Evolutionary conservation across 53 echinoderm and acorn worm species (phyloP).

Genomic region (Echinometra lucunter): DNA sequence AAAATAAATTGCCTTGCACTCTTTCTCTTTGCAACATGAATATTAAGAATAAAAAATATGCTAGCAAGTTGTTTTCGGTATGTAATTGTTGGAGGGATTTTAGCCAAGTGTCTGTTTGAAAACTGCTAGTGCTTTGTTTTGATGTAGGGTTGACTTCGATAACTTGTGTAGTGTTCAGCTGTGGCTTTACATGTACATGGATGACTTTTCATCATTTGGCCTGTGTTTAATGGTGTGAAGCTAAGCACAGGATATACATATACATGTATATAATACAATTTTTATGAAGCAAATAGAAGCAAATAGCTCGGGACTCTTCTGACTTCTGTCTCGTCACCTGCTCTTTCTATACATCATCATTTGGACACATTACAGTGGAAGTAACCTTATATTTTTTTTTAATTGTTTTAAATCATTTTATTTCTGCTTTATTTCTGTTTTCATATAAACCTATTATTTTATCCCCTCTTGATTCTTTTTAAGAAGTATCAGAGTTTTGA

Average conservation of each 20-base stretch:
- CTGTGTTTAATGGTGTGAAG: background rate
- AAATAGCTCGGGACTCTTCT: background rate
- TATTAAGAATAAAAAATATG: background rate
- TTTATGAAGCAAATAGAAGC: background rate
- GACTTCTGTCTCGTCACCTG: background rate
- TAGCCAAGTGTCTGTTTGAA: background rate
- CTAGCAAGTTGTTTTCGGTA: background rate
- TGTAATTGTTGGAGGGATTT: background rate
- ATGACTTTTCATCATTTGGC: background rate
- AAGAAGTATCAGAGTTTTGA: too few species aligned
- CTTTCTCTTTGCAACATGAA: background rate
- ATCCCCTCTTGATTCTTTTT: too few species aligned
- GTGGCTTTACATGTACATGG: background rate
- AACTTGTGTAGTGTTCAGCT: background rate
- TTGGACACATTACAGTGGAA: too few species aligned
- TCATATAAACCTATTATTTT: too few species aligned
- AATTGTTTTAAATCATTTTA: background rate
- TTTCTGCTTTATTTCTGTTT: too few species aligned
- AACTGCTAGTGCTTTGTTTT: background rate
- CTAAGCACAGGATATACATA: background rate
- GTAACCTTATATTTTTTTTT: background rate
- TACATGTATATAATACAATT: background rate
- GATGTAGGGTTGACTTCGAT: background rate
- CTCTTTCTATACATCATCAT: background rate
- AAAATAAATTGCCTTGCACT: background rate